These are phyloP conservation scores for Rhagoletis zephyria DNA, from an alignment of 1,140 invertebrate genomes.

Conservation along the genomic window DNA sequence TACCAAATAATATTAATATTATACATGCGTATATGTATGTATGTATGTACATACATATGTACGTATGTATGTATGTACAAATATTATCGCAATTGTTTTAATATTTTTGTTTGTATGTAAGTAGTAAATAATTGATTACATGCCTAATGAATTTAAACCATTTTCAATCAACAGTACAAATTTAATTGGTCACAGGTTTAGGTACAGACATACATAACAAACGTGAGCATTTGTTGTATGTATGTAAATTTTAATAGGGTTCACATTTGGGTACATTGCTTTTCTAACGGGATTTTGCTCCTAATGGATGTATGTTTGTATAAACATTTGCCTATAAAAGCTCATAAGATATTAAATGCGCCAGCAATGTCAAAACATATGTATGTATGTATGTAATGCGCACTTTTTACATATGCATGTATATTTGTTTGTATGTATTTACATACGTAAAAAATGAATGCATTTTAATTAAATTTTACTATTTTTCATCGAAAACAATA, in stretches of 20 bases:
- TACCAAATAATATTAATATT: too few relatives aligned
- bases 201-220: too few relatives aligned
- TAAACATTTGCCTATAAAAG: slow-evolving; percentile 4
- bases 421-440: background rate
- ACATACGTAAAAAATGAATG: background rate
- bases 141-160: background rate
- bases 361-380: background rate
- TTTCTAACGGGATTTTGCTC: too few relatives aligned
- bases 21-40: too few relatives aligned
- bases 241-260: too few relatives aligned
- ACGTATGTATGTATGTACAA: background rate
- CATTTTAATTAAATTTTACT: background rate
- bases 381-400: background rate
- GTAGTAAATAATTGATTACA: background rate
- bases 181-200: too few relatives aligned
- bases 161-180: background rate
- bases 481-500: background rate
- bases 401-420: background rate
- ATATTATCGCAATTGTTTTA: slow-evolving; percentile 14
- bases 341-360: background rate
- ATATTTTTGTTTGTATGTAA: background rate
- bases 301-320: too few relatives aligned
- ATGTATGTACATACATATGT: background rate
- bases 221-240: too few relatives aligned
- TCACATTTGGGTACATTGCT: too few relatives aligned